Evolutionary conservation across 2,797 vertebrate genomes (phyloP), one percentile per base, ranked within the genome.

Genomic region (Ctenosaura bakeri): DNA sequence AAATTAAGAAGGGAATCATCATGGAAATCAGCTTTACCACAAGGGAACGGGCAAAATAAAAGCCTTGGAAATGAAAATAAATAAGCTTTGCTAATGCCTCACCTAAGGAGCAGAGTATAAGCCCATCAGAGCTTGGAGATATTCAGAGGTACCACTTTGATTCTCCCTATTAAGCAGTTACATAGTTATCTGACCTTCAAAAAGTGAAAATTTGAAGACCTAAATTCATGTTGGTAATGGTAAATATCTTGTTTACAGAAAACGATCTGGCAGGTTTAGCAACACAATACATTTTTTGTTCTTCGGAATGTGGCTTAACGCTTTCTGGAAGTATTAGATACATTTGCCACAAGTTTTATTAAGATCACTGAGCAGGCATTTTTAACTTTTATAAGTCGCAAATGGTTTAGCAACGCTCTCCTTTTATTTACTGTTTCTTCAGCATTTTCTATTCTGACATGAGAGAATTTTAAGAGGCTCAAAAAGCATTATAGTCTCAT

Each of bases 61-160:
- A 99, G 98, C 98, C 97, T 96, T 97, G 98, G 98, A 99, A 99
- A 99, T 99, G 98, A 98, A 99, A 99, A 99, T 99, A 99, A 99
- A 99, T 99, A 98, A 98, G 98, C 98, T 97, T 97, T 97, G 97
- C 97, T 98, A 99, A 99, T 98, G 97, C 98, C 98, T 98, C 98
- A 99, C 99, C 99, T 99, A 98, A 98, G 98, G 98, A 99, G 97
- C 97, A 96, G 95, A 96, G 96, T 97, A 96, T 95, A 97, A 97
- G 97, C 98, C 97, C 97, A 96, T 96, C 97, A 97, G 97, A 98
- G 98, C 97, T 96, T 88, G 92, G 95, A 95, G 96, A 96, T 96
- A 96, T 96, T 97, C 97, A 96, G 97, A 96, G 97, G 97, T 97
- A 96, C 96, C 96, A 97, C 96, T 98, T 97, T 97, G 97, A 96